These are phyloP conservation scores for Eumaeus atala DNA, from an alignment of 1,140 invertebrate genomes.

Conservation along the genomic window DNA sequence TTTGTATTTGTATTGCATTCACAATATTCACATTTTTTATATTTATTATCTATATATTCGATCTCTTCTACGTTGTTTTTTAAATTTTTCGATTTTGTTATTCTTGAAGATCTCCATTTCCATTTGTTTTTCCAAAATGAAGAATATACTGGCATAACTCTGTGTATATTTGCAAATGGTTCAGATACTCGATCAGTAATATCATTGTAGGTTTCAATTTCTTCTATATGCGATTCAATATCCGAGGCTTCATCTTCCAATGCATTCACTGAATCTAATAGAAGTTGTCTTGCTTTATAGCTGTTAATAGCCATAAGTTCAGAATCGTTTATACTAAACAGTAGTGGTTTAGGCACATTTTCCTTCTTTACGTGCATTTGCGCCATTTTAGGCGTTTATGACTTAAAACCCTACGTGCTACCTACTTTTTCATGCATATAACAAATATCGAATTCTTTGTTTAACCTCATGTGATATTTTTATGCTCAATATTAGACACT, in stretches of 20 bases:
- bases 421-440: too few relatives aligned
- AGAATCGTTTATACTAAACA: slow-evolving; percentile 28
- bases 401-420: too few relatives aligned
- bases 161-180: too few relatives aligned
- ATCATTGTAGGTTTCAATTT: not conserved
- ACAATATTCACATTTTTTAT: not conserved
- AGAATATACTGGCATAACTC: too few relatives aligned
- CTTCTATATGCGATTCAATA: slow-evolving; percentile 17
- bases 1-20: not conserved
- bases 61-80: too few relatives aligned
- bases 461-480: too few relatives aligned
- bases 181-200: too few relatives aligned
- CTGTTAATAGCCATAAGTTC: slow-evolving; percentile 27
- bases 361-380: not conserved
- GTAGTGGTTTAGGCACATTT: slow-evolving; percentile 17
- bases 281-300: slow-evolving; percentile 26
- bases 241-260: slow-evolving; percentile 31
- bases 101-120: too few relatives aligned
- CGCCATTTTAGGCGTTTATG: not conserved
- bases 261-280: slow-evolving; percentile 20
- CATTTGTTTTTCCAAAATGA: too few relatives aligned
- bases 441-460: too few relatives aligned
- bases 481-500: not conserved
- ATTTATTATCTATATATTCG: too few relatives aligned
- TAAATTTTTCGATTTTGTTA: too few relatives aligned